Conservation (phyloP, 2,888 invertebrate species). For the Encarsia formosa region DNA sequence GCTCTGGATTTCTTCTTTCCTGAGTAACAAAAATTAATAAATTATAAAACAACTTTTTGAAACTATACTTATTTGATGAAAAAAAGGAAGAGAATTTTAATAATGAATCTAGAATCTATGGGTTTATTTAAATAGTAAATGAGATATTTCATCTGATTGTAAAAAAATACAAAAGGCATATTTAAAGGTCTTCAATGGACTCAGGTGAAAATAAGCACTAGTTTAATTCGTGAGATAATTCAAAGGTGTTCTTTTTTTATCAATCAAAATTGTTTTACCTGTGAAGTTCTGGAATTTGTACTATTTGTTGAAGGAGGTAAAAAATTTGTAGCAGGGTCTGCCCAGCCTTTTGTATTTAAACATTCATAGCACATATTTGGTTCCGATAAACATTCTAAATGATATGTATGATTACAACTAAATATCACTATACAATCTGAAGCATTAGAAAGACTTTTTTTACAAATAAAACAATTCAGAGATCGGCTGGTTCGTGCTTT, state of each 20-base stretch:
- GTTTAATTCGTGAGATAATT: too few relatives aligned
- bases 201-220: too few relatives aligned
- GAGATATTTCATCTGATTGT: too few relatives aligned
- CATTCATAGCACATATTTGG: conserved; percentile 46
- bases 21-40: conserved; percentile 26
- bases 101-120: too few relatives aligned
- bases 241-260: too few relatives aligned
- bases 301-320: conserved; percentile 36
- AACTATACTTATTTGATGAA: neutral
- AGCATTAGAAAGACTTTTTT: conserved; percentile 40
- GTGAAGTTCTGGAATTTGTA: conserved; percentile 11
- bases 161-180: too few relatives aligned
- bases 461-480: conserved; percentile 43
- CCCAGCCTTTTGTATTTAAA: conserved; percentile 46
- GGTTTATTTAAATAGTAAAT: too few relatives aligned
- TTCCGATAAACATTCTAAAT: conserved; percentile 43
- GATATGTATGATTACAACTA: conserved; percentile 47
- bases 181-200: too few relatives aligned
- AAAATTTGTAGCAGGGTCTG: conserved; percentile 38
- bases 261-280: too few relatives aligned
- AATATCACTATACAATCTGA: conserved; percentile 44
- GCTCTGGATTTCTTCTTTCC: conserved; percentile 42
- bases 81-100: neutral
- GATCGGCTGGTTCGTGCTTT: conserved; percentile 42
- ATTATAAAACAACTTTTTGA: neutral